Base-by-base conservation (phyloP, 2,797 vertebrate genomes). In the Streptopelia turtur region DNA sequence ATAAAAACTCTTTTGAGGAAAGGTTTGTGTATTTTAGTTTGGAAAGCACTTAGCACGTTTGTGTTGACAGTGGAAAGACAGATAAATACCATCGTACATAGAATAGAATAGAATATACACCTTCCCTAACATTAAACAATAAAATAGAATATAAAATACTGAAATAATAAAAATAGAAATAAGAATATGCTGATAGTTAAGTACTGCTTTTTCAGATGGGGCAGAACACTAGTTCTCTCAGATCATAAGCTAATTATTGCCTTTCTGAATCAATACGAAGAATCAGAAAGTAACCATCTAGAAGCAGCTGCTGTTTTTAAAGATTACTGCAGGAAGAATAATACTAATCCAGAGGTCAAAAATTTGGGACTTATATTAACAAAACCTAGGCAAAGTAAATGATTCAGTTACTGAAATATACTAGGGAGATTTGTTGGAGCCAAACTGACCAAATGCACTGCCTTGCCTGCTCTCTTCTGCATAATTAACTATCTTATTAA, bases 401-500 rank as follows among this genome's bases (percentile, higher is more conserved):
- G 21, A 74, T 82, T 37, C 23, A 35, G 7, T 64, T 39, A 37
- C 52, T 94, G 66, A 93, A 91, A 50, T 31, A 74, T 18, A 60
- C 27, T n/a, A 59, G 11, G 13, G 37, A 70, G 56, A 87, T 88
- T 63, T 87, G 56, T n/a, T 31, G 30, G 18, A 87, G 22, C 5
- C 59, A 76, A 86, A 82, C 47, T 90, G 95, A 78, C 85, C 91
- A 69, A 81, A 11, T 59, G 52, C 56, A 25, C 59, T 83, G 77
- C 39, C 49, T 77, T 80, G 64, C 33, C 63, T 87, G 52, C 63
- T 90, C 52, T 45, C 30, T 77, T 95, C 85, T 94, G 80, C 91
- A 87, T 94, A 95, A 95, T 96, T 94, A 96, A 90, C 85, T 91
- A 56, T 60, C 93, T 96, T 96, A 94, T 94, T 96, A 94, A 89